These are phyloP conservation scores for Homarus americanus DNA, from an alignment of 1,140 invertebrate genomes.

Conservation along the genomic window DNA sequence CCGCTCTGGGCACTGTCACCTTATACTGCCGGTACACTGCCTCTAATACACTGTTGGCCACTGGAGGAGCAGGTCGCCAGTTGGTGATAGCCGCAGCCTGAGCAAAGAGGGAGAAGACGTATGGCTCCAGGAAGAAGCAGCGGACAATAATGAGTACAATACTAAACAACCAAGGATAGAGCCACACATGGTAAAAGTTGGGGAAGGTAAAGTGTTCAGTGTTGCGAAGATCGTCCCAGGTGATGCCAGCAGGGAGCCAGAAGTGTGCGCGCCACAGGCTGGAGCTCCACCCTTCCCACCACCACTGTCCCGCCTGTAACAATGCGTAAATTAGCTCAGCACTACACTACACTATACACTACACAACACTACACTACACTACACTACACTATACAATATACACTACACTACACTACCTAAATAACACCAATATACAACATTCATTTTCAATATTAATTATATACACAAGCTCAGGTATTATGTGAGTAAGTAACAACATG, in stretches of 20 bases:
- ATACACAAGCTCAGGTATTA: not conserved
- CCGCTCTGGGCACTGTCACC: not conserved
- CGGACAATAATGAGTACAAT: conserved; percentile 46
- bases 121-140: conserved; percentile 1
- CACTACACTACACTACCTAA: not conserved
- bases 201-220: conserved; percentile 17
- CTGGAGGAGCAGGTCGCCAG: not conserved
- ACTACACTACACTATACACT: not conserved
- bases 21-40: conserved; percentile 20
- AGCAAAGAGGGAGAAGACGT: not conserved
- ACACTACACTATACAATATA: conserved; percentile 10
- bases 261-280: conserved; percentile 19
- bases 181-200: conserved; percentile 21
- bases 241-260: conserved; percentile 40
- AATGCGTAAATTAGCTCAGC: not conserved
- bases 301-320: conserved; percentile 48
- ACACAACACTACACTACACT: not conserved
- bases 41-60: not conserved
- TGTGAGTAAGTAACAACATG: no score
- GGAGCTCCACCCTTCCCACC: not conserved
- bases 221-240: conserved; percentile 47
- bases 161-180: conserved; percentile 32
- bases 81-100: not conserved
- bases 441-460: not conserved
- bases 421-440: no score